A percentile compares a stretch with the other conserved stretches of the same genome.
phyloP scores from a whole-genome alignment of 2,888 invertebrate species.

The Sisyra terminalis region DNA sequence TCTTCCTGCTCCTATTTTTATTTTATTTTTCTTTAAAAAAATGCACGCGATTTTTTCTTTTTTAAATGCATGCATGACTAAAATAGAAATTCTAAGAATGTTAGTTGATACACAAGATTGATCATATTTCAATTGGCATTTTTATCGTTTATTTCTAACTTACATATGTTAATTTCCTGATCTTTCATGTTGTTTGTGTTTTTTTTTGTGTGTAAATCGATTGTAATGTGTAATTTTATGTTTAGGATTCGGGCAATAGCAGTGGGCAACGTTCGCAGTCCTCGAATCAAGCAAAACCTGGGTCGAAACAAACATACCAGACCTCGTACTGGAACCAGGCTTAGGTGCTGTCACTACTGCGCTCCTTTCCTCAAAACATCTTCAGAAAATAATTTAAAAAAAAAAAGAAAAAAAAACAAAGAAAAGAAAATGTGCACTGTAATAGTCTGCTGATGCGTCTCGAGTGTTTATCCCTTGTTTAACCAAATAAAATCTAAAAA shows the following conservation, averaged over 20 bases:
- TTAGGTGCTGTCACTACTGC: constrained; percentile 21
- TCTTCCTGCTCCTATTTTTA: too few species aligned
- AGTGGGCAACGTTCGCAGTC: constrained; percentile 33
- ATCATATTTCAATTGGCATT: too few species aligned
- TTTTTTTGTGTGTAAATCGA: background rate
- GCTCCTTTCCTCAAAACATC: background rate
- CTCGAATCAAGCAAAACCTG: constrained; percentile 35
- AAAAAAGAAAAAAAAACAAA: too few species aligned
- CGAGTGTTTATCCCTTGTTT: background rate
- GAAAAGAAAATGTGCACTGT: background rate
- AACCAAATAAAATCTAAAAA: too few species aligned
- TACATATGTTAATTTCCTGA: too few species aligned
- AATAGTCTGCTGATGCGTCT: background rate
- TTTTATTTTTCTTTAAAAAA: too few species aligned
- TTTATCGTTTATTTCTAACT: too few species aligned
- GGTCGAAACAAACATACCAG: constrained; percentile 43
- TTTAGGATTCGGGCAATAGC: constrained; percentile 38
- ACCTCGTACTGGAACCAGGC: constrained; percentile 48
- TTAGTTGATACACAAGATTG: too few species aligned
- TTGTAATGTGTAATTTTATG: constrained; percentile 11
- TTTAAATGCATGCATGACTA: too few species aligned
- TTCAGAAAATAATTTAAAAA: too few species aligned
- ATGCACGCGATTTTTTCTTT: too few species aligned
- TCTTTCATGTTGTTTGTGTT: background rate
- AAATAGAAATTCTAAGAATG: too few species aligned